Base-by-base conservation (phyloP, 2,113 vertebrate species). In the Elaphurus davidianus region DNA sequence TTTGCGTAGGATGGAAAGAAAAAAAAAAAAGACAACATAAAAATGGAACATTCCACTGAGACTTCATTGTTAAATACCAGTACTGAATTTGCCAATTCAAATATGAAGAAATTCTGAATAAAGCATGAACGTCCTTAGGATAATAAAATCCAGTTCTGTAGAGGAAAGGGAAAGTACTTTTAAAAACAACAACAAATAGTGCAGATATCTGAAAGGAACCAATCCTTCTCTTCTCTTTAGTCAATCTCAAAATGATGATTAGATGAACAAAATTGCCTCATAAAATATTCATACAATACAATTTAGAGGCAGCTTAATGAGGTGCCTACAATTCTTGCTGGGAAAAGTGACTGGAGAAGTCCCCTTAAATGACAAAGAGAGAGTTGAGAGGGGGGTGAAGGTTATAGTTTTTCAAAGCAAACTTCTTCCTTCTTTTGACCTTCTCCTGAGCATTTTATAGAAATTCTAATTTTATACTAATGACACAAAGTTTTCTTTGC, bases 241-340 rank as follows among this genome's bases (percentile, higher is more conserved):
- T 96, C 95, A 95, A 89, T 97, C 92, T 97, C 59, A 96, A 59
- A 97, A 96, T 52, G 79, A 74, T 86, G 71, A 91, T 85, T 98
- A 96, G 90, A 98, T 93, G 94, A 95, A 87, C 62, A 87, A 95
- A 98, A 98, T 62, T 97, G 91, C 94, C 94, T 95, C 71, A 98
- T 97, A 50, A 98, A 98, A 97, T 79, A 95, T 96, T 98, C 96
- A 97, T 90, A 94, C 79, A 78, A 95, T 33, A 85, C 96, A 96
- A 82, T 97, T 96, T 97, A 87, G 62, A 89, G 97, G 97, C 74
- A 95, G 6, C 2, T 33, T 91, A 92, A 97, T 98, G 95, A 98
- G 84, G 59, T 91, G 54, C 86, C 81, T 96, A 55, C 67, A 62
- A 97, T 98, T 98, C 86, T 60, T 71, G 97, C 57, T 82, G 30